Conservation (phyloP, 2,797 vertebrate genomes). For the Hippoglossus hippoglossus region DNA sequence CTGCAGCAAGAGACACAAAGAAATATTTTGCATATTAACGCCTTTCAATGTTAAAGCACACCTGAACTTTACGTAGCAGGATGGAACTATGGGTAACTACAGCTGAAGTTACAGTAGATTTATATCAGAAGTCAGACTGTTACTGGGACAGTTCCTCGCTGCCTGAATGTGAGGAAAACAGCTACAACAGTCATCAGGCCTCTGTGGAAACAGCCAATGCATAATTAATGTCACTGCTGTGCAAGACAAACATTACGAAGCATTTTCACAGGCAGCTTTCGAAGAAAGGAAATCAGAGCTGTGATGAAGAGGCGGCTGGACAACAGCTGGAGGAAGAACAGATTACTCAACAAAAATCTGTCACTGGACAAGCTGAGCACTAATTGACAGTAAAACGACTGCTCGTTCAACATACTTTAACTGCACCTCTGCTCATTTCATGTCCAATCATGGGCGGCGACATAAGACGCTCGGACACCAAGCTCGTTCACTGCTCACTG, state of each 20-base stretch:
- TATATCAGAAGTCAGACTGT: conserved; percentile 4
- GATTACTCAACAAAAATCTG: conserved; percentile 2
- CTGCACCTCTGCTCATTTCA: background rate
- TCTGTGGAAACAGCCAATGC: conserved; percentile 53
- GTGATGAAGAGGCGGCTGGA: conserved; percentile 20
- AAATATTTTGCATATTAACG: conserved; percentile 28
- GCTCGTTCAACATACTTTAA: background rate
- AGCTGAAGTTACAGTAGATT: conserved; percentile 9
- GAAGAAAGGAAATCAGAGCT: conserved; percentile 32
- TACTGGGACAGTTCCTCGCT: background rate
- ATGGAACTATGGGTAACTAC: conserved; percentile 18
- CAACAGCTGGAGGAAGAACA: conserved; percentile 16
- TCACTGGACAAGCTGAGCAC: background rate
- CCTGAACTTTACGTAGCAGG: conserved; percentile 14
- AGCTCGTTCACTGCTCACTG: conserved; percentile 11
- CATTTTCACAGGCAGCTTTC: conserved; percentile 55
- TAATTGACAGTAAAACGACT: conserved; percentile 3
- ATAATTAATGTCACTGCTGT: conserved; percentile 64
- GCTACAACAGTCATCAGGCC: conserved; percentile 22
- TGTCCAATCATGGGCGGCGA: conserved; percentile 4
- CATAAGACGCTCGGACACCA: background rate
- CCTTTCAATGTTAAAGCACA: conserved; percentile 24
- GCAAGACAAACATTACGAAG: conserved; percentile 58
- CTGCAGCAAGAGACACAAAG: conserved; percentile 1
- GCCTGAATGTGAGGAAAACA: conserved; percentile 41